phyloP scores from a whole-genome alignment of 1,140 invertebrate species.

The Pogonus chalceus region DNA sequence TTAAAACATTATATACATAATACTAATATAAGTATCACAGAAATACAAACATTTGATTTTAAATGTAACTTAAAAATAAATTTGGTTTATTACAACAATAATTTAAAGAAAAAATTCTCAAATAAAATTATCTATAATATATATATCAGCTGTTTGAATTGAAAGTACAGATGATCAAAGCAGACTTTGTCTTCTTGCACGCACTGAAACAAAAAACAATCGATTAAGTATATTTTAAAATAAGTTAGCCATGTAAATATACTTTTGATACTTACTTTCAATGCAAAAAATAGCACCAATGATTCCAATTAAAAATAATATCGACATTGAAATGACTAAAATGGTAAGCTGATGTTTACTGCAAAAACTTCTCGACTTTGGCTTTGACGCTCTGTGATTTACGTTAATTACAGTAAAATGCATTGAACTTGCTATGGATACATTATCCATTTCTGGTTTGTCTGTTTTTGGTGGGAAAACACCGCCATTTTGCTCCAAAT shows the following conservation, averaged over 20 bases:
- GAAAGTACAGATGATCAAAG: not conserved
- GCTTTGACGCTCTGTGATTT: conserved; percentile 49
- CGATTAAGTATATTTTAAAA: conserved; percentile 10
- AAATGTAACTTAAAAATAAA: not conserved
- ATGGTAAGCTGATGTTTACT: conserved; percentile 66
- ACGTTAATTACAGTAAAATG: conserved; percentile 78
- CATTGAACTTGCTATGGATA: conserved; percentile 70
- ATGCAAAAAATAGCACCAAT: conserved; percentile 59
- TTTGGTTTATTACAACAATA: conserved; percentile 12
- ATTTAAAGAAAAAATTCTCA: conserved; percentile 10
- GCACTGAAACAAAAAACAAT: conserved; percentile 42
- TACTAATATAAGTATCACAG: conserved; percentile 1
- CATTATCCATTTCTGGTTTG: conserved; percentile 44
- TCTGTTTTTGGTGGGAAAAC: conserved; percentile 12
- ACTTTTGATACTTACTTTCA: conserved; percentile 44
- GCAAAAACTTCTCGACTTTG: conserved; percentile 52
- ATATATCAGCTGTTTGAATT: not conserved
- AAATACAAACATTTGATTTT: not conserved
- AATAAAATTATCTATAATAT: conserved; percentile 8
- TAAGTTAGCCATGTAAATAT: not conserved
- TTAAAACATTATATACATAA: not conserved
- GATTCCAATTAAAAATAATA: conserved; percentile 65
- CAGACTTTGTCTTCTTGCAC: conserved; percentile 35
- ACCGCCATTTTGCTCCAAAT: not conserved
- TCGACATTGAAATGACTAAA: conserved; percentile 66